Percentiles rank a stretch among this genome's conserved stretches.
Conservation (phyloP, 2,113 vertebrate genomes). For the Hucho hucho region DNA sequence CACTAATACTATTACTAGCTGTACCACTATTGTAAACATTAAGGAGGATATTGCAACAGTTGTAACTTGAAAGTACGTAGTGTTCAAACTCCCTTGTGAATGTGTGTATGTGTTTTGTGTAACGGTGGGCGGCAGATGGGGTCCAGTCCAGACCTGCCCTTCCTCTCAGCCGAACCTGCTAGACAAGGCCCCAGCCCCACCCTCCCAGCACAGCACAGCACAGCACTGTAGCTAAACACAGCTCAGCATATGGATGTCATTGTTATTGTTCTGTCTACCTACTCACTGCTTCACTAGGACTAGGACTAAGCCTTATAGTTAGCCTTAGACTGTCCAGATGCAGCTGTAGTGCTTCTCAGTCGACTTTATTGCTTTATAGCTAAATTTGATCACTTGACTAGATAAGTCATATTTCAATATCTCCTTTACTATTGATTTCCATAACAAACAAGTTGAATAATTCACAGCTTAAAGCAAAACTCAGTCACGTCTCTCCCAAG, state of each 20-base stretch:
- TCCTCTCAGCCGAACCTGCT: background rate
- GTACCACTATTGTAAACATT: too few relatives aligned
- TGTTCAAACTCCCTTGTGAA: background rate
- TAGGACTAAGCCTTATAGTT: background rate
- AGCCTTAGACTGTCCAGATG: background rate
- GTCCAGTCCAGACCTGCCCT: background rate
- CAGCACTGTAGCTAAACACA: background rate
- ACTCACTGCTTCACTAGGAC: background rate
- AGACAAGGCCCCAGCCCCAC: background rate
- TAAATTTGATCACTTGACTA: too few relatives aligned
- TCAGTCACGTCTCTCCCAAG: background rate
- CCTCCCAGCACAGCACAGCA: background rate
- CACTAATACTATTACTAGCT: too few relatives aligned
- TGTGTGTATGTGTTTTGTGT: background rate
- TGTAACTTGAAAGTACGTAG: background rate
- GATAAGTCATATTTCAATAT: too few relatives aligned
- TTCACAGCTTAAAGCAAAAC: too few relatives aligned
- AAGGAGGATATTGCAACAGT: background rate
- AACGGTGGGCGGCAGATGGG: background rate
- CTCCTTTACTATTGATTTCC: too few relatives aligned
- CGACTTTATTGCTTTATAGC: too few relatives aligned
- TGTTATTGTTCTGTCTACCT: too few relatives aligned
- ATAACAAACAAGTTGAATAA: too few relatives aligned
- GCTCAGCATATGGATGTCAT: too few relatives aligned
- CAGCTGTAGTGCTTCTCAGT: background rate